Percentiles rank a stretch among this genome's conserved stretches.
Evolutionary conservation across 2,888 invertebrate species (phyloP).

Genomic region (Acheta domesticus): DNA sequence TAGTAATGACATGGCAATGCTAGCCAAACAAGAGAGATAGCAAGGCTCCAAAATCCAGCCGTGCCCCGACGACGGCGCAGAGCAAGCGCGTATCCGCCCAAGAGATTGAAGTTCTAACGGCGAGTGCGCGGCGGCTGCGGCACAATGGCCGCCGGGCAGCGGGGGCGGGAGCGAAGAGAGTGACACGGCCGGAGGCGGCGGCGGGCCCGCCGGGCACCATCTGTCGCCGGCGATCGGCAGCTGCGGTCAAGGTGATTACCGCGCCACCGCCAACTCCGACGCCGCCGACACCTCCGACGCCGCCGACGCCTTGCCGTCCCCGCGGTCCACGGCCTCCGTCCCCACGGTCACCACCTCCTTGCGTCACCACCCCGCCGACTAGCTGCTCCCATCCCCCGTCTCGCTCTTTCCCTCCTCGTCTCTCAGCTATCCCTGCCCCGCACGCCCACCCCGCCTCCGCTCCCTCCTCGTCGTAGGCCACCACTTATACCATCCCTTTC

Average conservation of each 20-base stretch:
- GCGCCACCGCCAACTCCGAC: neutral
- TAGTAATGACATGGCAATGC: no score
- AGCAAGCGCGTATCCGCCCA: no score
- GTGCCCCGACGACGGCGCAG: no score
- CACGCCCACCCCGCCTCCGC: no score
- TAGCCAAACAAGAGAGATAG: no score
- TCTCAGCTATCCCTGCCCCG: neutral
- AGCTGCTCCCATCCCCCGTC: neutral
- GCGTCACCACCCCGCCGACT: neutral
- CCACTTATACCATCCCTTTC: no score
- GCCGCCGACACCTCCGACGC: neutral
- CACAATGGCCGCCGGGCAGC: no score
- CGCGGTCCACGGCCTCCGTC: neutral
- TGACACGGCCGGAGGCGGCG: neutral
- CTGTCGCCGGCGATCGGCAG: constrained; percentile 4
- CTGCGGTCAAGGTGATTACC: constrained; percentile 1
- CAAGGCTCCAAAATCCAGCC: no score
- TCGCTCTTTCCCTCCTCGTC: neutral
- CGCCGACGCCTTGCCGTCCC: neutral
- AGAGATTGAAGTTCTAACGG: no score
- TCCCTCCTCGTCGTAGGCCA: no score
- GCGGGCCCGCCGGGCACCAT: neutral
- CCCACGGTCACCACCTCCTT: no score
- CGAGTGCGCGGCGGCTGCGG: no score
- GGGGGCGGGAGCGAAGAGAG: neutral